phyloP scores from a whole-genome alignment of 2,888 invertebrate genomes.

The Oxycera nigricornis region DNA sequence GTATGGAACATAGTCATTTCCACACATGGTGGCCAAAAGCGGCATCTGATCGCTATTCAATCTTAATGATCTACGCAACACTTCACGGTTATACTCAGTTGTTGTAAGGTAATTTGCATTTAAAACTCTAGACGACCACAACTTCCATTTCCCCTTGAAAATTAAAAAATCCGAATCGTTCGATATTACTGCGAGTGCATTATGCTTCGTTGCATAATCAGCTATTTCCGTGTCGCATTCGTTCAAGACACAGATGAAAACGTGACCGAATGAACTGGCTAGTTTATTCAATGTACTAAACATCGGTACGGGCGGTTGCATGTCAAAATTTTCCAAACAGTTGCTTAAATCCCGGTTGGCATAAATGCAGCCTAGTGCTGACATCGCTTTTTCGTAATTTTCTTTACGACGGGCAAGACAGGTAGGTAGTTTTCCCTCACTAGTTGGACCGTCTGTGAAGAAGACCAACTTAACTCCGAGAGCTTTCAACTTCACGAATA shows the following conservation, averaged over 20 bases:
- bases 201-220: slow-evolving; percentile 33
- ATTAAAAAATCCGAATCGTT: slow-evolving; percentile 46
- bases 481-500: slow-evolving; percentile 2
- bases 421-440: slow-evolving; percentile 13
- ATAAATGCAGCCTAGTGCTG: background rate
- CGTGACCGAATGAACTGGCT: slow-evolving; percentile 2
- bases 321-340: background rate
- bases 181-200: slow-evolving; percentile 44
- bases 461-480: slow-evolving; percentile 34
- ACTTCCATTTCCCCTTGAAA: slow-evolving; percentile 42
- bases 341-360: background rate
- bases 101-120: slow-evolving; percentile 31
- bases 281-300: slow-evolving; percentile 13
- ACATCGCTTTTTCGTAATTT: background rate
- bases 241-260: background rate
- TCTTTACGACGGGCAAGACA: slow-evolving; percentile 39
- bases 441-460: slow-evolving; percentile 36
- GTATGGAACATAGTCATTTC: slow-evolving; percentile 43
- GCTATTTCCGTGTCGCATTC: slow-evolving; percentile 46
- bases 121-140: slow-evolving; percentile 24
- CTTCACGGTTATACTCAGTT: slow-evolving; percentile 33
- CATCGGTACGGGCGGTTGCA: background rate
- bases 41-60: slow-evolving; percentile 39
- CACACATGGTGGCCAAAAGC: slow-evolving; percentile 42
- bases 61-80: slow-evolving; percentile 2